phyloP scores from a whole-genome alignment of 2,888 invertebrate genomes.

The Drosophila birchii region DNA sequence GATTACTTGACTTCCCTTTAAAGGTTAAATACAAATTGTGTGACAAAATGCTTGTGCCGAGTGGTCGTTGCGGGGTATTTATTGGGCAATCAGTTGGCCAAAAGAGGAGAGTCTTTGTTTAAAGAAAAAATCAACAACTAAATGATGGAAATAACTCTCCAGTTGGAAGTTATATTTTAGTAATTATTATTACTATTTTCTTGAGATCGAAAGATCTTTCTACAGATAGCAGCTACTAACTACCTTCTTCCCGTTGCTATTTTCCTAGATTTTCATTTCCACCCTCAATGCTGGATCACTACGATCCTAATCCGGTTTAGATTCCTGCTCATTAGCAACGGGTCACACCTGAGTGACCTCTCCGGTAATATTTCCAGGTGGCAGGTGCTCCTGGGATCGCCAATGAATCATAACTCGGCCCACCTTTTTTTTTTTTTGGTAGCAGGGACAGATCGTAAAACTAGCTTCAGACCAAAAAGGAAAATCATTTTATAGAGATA shows the following conservation, averaged over 20 bases:
- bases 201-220: neutral
- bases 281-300: slow-evolving; percentile 7
- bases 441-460: slow-evolving; percentile 59
- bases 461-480: slow-evolving; percentile 37
- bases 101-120: neutral
- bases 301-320: slow-evolving; percentile 22
- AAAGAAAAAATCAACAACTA: neutral
- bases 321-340: slow-evolving; percentile 39
- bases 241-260: neutral
- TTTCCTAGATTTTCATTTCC: neutral
- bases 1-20: slow-evolving; percentile 32
- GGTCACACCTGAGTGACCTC: slow-evolving; percentile 35
- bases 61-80: neutral
- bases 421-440: slow-evolving; percentile 42
- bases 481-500: slow-evolving; percentile 71
- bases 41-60: slow-evolving; percentile 18
- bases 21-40: slow-evolving; percentile 65
- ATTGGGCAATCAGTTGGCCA: neutral
- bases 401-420: slow-evolving; percentile 42
- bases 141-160: neutral
- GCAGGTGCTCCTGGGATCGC: slow-evolving; percentile 42
- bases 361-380: slow-evolving; percentile 14
- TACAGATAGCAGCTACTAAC: neutral
- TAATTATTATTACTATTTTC: neutral
- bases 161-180: neutral